phyloP scores from a whole-genome alignment of 2,113 vertebrate genomes.

The Lamprotornis superbus region DNA sequence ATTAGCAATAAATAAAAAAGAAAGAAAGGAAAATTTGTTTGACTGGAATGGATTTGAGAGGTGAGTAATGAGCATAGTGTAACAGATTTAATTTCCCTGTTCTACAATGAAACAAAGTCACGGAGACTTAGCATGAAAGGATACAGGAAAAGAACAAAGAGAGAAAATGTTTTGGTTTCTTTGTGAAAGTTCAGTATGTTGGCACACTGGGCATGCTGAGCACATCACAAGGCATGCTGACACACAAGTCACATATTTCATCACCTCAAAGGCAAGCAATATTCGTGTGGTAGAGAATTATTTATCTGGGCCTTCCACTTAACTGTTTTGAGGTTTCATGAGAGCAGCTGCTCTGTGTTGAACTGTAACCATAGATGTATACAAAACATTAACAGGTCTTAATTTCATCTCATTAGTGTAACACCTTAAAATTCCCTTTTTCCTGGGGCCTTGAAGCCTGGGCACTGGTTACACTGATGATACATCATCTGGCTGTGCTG shows the following conservation, averaged over 20 bases:
- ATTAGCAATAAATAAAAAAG: constrained; percentile 32
- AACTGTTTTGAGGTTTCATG: background rate
- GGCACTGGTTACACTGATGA: background rate
- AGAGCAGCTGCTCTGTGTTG: background rate
- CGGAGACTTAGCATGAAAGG: constrained; percentile 47
- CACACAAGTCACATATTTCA: background rate
- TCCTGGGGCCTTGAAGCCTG: background rate
- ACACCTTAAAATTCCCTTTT: background rate
- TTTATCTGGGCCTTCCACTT: background rate
- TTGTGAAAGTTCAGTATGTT: constrained; percentile 33
- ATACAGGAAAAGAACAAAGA: constrained; percentile 56
- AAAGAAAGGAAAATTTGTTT: background rate
- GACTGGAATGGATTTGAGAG: constrained; percentile 29
- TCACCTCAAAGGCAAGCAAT: constrained; percentile 26
- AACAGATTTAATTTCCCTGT: constrained; percentile 62
- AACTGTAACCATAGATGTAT: background rate
- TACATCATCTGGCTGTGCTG: background rate
- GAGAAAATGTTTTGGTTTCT: constrained; percentile 47
- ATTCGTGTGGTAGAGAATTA: background rate
- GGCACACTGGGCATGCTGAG: constrained; percentile 24
- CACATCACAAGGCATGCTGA: background rate
- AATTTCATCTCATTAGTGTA: background rate
- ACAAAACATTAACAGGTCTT: background rate
- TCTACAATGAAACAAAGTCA: constrained; percentile 50
- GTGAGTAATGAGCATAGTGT: constrained; percentile 48